phyloP scores from a whole-genome alignment of 2,113 vertebrate species.

The Podiceps cristatus region DNA sequence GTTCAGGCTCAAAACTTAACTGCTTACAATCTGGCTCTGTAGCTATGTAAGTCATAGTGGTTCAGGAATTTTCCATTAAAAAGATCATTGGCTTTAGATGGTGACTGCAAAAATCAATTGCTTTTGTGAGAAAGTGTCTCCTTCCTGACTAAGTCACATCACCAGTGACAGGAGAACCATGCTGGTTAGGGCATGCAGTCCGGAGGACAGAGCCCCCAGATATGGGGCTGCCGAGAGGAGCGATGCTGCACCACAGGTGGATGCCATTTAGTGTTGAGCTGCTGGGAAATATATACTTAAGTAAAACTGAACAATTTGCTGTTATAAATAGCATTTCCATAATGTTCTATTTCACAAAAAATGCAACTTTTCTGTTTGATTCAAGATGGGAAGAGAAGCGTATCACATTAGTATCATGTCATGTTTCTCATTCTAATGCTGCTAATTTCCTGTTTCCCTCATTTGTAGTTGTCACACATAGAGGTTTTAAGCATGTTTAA shows the following conservation, averaged over 20 bases:
- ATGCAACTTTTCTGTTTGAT: not conserved
- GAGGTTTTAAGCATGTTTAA: not conserved
- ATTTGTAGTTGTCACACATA: not conserved
- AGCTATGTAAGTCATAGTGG: not conserved
- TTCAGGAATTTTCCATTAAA: not conserved
- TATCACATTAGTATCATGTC: not conserved
- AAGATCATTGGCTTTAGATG: not conserved
- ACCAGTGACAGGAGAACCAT: not conserved
- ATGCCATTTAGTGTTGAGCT: not conserved
- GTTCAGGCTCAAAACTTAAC: not conserved
- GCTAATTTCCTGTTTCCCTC: not conserved
- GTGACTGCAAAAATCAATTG: not conserved
- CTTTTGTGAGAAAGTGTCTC: not conserved
- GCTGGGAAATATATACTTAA: not conserved
- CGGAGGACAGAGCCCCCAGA: not conserved
- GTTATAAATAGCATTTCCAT: not conserved
- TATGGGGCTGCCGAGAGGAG: not conserved
- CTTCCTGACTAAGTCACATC: not conserved
- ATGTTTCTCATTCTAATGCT: not conserved
- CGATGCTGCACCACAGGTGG: not conserved
- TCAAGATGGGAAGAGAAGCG: not conserved
- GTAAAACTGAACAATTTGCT: not conserved
- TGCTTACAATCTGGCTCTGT: not conserved
- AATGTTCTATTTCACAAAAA: not conserved
- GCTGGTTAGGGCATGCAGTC: not conserved